phyloP scores from a whole-genome alignment of 2,113 vertebrate genomes.

The sheep (Ovis aries) region DNA sequence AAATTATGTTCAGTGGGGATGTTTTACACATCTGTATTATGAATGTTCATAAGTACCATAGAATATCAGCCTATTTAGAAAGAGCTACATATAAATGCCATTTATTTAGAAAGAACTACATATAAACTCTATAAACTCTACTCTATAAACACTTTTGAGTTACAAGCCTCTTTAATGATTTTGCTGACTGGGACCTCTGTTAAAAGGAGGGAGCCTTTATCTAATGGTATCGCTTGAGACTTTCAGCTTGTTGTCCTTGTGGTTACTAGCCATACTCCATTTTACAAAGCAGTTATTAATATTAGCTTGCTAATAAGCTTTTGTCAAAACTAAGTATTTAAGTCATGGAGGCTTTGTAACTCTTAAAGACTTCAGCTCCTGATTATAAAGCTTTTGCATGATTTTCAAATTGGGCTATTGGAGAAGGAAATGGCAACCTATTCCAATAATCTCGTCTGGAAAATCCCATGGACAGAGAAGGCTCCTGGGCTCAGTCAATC shows the following conservation, averaged over 20 bases:
- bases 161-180: background rate
- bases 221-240: background rate
- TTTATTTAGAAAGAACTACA: background rate
- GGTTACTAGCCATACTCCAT: background rate
- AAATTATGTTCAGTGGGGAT: background rate
- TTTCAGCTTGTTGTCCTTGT: background rate
- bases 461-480: background rate
- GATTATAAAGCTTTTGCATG: background rate
- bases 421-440: background rate
- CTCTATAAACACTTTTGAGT: background rate
- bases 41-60: background rate
- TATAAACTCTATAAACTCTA: background rate
- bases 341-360: background rate
- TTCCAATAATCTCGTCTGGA: background rate
- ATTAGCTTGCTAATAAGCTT: background rate
- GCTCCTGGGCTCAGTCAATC: background rate
- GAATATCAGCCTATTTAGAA: background rate
- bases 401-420: background rate
- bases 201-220: background rate
- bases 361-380: background rate
- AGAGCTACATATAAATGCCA: background rate
- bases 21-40: background rate
- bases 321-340: background rate
- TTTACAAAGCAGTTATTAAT: background rate
- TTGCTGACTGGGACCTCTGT: background rate